phyloP scores from a whole-genome alignment of 2,113 vertebrate species.

The Onychostruthus taczanowskii region DNA sequence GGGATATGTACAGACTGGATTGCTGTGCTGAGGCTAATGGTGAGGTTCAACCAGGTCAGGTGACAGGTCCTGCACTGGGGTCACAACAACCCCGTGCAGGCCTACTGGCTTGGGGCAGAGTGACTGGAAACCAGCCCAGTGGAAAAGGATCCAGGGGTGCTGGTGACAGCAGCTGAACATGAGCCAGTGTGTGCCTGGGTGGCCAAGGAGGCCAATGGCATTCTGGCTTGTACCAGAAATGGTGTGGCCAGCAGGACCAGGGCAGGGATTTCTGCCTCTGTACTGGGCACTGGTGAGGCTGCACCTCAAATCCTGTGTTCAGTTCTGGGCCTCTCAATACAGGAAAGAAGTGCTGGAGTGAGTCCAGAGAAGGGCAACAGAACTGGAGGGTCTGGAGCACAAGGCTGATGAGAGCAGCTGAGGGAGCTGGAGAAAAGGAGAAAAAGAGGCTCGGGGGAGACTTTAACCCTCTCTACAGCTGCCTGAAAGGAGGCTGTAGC shows the following conservation, averaged over 20 bases:
- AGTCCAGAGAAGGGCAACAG: background rate
- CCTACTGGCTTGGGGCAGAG: background rate
- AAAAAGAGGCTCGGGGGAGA: background rate
- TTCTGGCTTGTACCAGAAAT: background rate
- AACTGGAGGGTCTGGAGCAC: background rate
- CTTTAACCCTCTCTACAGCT: rapidly evolving
- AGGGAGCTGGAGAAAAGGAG: background rate
- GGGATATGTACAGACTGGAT: background rate
- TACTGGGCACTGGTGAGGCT: background rate
- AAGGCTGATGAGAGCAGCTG: background rate
- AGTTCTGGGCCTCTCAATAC: background rate
- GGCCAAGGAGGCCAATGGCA: background rate
- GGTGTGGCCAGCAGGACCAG: background rate
- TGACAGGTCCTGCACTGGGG: background rate
- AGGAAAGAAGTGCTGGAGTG: background rate
- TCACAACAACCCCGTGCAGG: background rate
- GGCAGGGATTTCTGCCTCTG: background rate
- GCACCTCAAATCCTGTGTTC: background rate
- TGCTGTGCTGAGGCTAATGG: background rate
- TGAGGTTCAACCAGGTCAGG: background rate
- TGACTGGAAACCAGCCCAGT: background rate
- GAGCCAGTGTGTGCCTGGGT: background rate
- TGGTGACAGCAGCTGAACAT: background rate
- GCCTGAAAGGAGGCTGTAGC: rapidly evolving
- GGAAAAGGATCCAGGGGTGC: background rate